Percentiles rank a stretch among this genome's conserved stretches.
Evolutionary conservation across 2,888 invertebrate species (phyloP).

Genomic region (Strigamia maritima): DNA sequence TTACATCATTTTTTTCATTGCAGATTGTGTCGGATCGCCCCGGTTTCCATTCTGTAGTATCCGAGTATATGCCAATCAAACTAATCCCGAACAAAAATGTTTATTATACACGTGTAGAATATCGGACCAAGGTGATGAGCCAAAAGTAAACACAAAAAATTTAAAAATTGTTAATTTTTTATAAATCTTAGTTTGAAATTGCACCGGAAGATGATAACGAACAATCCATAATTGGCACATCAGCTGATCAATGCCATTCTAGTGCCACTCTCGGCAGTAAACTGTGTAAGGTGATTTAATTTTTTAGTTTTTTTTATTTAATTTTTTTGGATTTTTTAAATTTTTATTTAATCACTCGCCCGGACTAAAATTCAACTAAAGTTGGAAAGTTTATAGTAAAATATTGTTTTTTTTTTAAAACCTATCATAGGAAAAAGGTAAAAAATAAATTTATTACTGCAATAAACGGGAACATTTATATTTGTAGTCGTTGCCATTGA

Average conservation of each 20-base stretch:
- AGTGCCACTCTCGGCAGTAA: constrained; percentile 64
- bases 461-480: too few species aligned
- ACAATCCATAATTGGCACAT: constrained; percentile 64
- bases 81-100: constrained; percentile 66
- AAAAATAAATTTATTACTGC: too few species aligned
- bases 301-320: too few species aligned
- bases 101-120: constrained; percentile 78
- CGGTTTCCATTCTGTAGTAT: constrained; percentile 75
- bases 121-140: constrained; percentile 66
- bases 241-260: constrained; percentile 69
- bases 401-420: too few species aligned
- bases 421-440: too few species aligned
- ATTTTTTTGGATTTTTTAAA: too few species aligned
- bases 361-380: too few species aligned
- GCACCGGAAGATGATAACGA: constrained; percentile 69
- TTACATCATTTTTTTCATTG: constrained; percentile 40
- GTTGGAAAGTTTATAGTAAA: too few species aligned
- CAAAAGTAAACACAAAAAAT: constrained; percentile 59
- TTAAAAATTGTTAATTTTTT: too few species aligned
- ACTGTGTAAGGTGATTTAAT: constrained; percentile 53
- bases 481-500: too few species aligned
- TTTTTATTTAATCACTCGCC: too few species aligned
- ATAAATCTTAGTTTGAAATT: constrained; percentile 79
- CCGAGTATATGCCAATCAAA: constrained; percentile 68
- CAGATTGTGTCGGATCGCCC: constrained; percentile 63